Percentiles rank a stretch among this genome's conserved stretches.
phyloP scores from a whole-genome alignment of 2,797 vertebrate species.

The Hafferia zeledoni region DNA sequence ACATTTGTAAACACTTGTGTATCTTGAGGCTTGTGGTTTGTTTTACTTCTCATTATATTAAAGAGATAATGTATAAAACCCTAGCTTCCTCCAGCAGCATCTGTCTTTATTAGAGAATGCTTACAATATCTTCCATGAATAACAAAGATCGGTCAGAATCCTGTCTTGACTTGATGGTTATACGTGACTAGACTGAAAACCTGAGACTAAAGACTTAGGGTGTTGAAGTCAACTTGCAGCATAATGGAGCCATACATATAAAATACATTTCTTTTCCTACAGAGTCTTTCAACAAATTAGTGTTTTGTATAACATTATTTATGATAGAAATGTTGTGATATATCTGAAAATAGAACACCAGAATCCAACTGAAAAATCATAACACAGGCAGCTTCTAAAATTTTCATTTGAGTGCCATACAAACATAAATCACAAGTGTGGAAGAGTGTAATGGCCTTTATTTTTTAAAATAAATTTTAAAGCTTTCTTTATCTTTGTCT shows the following conservation, averaged over 20 bases:
- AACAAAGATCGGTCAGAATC: neutral
- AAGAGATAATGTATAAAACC: conserved; percentile 5
- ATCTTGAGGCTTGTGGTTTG: conserved; percentile 35
- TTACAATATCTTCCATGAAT: neutral
- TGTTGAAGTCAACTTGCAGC: neutral
- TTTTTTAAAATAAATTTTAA: neutral
- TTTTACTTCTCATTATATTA: conserved; percentile 33
- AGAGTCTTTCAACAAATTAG: neutral
- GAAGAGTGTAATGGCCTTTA: neutral
- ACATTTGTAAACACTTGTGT: conserved; percentile 47
- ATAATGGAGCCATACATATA: neutral
- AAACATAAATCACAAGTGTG: neutral
- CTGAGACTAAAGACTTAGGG: neutral
- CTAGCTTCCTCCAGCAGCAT: neutral
- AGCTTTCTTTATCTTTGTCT: neutral
- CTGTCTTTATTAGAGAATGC: neutral
- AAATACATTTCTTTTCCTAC: neutral
- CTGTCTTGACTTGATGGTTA: neutral
- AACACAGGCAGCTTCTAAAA: neutral
- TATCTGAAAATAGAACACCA: neutral
- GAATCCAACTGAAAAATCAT: neutral
- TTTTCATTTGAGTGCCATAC: neutral
- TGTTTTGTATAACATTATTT: neutral
- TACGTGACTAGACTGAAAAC: conserved; percentile 6
- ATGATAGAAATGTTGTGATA: neutral